Conservation (phyloP, 2,113 vertebrate genomes). For the Athene noctua region DNA sequence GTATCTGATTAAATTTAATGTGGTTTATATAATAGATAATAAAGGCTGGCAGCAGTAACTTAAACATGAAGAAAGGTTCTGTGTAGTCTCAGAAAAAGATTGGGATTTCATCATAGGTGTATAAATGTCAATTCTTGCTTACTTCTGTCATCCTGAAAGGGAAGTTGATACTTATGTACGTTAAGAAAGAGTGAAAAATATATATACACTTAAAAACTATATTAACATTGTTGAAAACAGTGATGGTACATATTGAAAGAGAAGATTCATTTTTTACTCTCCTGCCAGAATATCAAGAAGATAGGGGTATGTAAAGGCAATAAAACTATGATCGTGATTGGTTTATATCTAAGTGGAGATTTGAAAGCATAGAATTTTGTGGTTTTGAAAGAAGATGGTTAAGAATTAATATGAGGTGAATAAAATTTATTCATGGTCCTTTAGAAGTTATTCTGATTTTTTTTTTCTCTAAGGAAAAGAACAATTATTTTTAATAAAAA, state of each 20-base stretch:
- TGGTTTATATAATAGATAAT: slow-evolving; percentile 23
- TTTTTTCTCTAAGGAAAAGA: not conserved
- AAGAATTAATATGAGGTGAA: not conserved
- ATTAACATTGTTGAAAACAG: not conserved
- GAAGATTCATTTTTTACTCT: not conserved
- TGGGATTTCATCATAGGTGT: slow-evolving; percentile 8
- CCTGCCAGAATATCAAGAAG: not conserved
- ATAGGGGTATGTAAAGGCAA: not conserved
- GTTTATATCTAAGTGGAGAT: not conserved
- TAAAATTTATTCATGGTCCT: not conserved
- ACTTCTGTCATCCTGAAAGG: not conserved
- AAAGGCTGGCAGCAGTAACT: slow-evolving; percentile 17
- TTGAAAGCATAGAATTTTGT: not conserved
- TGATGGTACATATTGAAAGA: not conserved
- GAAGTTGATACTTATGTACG: not conserved
- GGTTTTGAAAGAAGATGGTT: not conserved
- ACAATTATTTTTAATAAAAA: not conserved
- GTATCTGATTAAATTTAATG: slow-evolving; percentile 17
- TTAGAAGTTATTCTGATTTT: not conserved
- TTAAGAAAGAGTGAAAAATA: not conserved
- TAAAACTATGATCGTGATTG: not conserved
- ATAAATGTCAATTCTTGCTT: not conserved
- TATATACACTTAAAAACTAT: not conserved
- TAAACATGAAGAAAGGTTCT: slow-evolving; percentile 3
- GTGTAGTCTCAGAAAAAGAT: not conserved